Evolutionary conservation across 2,113 vertebrate species (phyloP), one percentile per base, ranked within the genome.

Genomic region (Axis porcinus): DNA sequence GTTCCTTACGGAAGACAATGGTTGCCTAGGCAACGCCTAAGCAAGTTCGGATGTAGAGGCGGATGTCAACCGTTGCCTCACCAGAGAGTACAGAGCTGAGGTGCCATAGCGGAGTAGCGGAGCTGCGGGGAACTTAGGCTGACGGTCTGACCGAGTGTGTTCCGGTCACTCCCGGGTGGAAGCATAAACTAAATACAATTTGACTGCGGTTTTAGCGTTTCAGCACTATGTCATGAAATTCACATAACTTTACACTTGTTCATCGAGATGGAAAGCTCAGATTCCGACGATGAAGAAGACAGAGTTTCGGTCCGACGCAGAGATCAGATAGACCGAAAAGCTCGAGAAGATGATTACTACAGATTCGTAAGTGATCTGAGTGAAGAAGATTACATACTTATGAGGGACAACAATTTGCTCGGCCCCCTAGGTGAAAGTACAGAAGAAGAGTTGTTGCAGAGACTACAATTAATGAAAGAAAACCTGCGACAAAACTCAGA

Each of bases 351-450:
- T 98, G 99, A 99, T 96, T 99, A 99, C 97, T 99, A 99, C 97
- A 99, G 99, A 95, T 99, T 99, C 98, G 99, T 99, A 89, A 99
- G 99, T 99, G 99, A 99, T 97, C 98, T 99, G 97, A 99, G 99
- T 94, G 99, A 99, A 89, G 99, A 99, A 62, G 99, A 99, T 97
- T 99, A 99, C 98, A 99, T 99, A 87, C 99, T 99, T 84, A 99
- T 99, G 99, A 99, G 99, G 94, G 99, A 99, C 96, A 99, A 99
- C 98, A 99, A 99, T 97, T 99, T 99, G 79, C 98, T 99, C 67
- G 99, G 99, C 82, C 99, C 99, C 54, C 99, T 99, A 98, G 99
- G 99, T 99, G 99, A 99, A 98, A 99, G 99, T 97, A 99, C 99
- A n/a, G 99, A 99, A 98, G 99, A 99, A 97, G 99, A 99, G 87